Conservation (phyloP, 1,140 invertebrate species). For the Sitodiplosis mosellana region DNA sequence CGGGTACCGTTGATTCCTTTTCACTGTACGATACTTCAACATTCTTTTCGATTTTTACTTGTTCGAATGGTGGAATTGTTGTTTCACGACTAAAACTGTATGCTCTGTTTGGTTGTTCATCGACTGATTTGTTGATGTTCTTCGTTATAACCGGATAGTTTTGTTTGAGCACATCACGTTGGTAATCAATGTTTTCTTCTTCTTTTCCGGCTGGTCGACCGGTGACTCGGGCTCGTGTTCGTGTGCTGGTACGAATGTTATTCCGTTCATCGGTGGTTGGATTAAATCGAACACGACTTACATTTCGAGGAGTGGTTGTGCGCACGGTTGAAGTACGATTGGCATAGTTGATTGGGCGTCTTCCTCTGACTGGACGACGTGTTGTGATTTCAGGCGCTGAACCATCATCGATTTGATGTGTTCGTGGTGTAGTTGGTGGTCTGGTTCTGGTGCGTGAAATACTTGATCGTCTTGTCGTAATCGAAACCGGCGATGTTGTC, state of each 20-base stretch:
- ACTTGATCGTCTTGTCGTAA: slow-evolving; percentile 16
- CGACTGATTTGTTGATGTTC: neutral
- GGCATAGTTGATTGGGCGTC: slow-evolving; percentile 23
- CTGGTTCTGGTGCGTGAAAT: slow-evolving; percentile 8
- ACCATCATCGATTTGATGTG: slow-evolving; percentile 1
- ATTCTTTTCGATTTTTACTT: no score
- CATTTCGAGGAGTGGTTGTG: slow-evolving; percentile 23
- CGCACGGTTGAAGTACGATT: slow-evolving; percentile 27
- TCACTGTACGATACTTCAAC: no score
- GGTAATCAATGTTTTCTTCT: slow-evolving; percentile 30
- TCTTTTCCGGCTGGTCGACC: slow-evolving; percentile 9
- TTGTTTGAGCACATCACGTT: slow-evolving; percentile 37
- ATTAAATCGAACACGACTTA: slow-evolving; percentile 22
- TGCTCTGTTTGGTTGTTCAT: no score
- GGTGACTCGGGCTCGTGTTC: slow-evolving; percentile 12
- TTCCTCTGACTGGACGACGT: slow-evolving; percentile 16
- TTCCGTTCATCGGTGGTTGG: slow-evolving; percentile 20
- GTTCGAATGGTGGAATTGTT: neutral
- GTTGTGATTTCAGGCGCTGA: neutral
- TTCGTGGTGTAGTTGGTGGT: slow-evolving; percentile 5
- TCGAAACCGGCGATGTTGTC: slow-evolving; percentile 27
- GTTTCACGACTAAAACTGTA: slow-evolving; percentile 7
- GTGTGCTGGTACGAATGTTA: slow-evolving; percentile 12
- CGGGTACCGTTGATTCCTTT: slow-evolving; percentile 15
- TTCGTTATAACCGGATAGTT: slow-evolving; percentile 31